These are phyloP conservation scores for Alectura lathami DNA, from an alignment of 2,113 vertebrate species.

Conservation along the genomic window DNA sequence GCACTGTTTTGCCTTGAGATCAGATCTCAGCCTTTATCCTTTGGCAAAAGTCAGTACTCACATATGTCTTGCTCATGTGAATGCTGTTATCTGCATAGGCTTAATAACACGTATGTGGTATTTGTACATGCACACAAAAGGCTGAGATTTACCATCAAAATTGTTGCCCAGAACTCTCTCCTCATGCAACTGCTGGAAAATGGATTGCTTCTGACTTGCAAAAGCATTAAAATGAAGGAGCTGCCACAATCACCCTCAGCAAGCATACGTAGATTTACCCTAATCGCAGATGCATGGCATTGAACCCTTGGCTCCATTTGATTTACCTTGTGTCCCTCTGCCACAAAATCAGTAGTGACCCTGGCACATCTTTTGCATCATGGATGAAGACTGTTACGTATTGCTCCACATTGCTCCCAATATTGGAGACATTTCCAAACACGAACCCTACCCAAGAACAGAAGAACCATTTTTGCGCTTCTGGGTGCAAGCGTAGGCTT, in stretches of 20 bases:
- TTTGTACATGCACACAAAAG: background rate
- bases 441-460: background rate
- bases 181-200: background rate
- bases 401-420: background rate
- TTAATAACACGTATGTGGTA: background rate
- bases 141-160: background rate
- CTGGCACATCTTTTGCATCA: background rate
- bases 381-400: background rate
- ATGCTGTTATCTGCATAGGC: background rate
- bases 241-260: background rate
- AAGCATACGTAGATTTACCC: background rate
- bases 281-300: background rate
- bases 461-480: background rate
- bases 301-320: background rate
- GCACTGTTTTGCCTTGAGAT: background rate
- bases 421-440: fast-evolving
- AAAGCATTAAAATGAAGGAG: background rate
- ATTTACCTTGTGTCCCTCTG: background rate
- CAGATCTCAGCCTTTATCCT: background rate
- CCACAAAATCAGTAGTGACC: background rate
- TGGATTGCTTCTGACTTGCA: background rate
- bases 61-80: background rate
- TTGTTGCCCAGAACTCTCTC: background rate
- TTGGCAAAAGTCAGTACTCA: background rate
- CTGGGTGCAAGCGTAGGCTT: background rate